Percentiles rank a stretch among this genome's conserved stretches.
Conservation (phyloP, 2,888 invertebrate species). For the Tiliacea citrago region DNA sequence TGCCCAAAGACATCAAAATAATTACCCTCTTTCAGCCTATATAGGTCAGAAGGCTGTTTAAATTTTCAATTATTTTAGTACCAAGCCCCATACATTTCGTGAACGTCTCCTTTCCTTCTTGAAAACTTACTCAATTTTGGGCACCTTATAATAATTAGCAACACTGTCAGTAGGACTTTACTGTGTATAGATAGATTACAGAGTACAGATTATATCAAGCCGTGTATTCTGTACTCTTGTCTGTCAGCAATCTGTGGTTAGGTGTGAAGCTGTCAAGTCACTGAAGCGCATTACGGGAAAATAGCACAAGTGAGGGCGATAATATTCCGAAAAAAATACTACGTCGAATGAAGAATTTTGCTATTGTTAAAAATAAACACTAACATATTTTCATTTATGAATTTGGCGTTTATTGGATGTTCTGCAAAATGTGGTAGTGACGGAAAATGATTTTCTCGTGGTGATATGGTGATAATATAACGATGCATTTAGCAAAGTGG, state of each 20-base stretch:
- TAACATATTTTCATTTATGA: conserved; percentile 62
- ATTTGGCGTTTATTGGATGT: conserved; percentile 35
- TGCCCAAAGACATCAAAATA: too few relatives aligned
- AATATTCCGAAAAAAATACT: conserved; percentile 63
- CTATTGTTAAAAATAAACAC: conserved; percentile 68
- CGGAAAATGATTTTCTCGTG: conserved; percentile 69
- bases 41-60: too few relatives aligned
- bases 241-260: not conserved
- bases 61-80: too few relatives aligned
- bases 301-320: conserved; percentile 49
- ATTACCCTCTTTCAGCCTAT: too few relatives aligned
- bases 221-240: too few relatives aligned
- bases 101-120: too few relatives aligned
- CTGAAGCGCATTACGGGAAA: conserved; percentile 59
- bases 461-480: conserved; percentile 62
- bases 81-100: too few relatives aligned
- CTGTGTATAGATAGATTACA: too few relatives aligned
- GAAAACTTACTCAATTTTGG: too few relatives aligned
- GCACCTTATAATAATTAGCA: too few relatives aligned
- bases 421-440: conserved; percentile 44
- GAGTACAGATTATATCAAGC: too few relatives aligned
- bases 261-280: conserved; percentile 22
- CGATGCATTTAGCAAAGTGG: conserved; percentile 73
- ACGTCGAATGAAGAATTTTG: conserved; percentile 61
- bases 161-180: too few relatives aligned